phyloP scores from a whole-genome alignment of 2,113 vertebrate species.

The Phalacrocorax carbo region DNA sequence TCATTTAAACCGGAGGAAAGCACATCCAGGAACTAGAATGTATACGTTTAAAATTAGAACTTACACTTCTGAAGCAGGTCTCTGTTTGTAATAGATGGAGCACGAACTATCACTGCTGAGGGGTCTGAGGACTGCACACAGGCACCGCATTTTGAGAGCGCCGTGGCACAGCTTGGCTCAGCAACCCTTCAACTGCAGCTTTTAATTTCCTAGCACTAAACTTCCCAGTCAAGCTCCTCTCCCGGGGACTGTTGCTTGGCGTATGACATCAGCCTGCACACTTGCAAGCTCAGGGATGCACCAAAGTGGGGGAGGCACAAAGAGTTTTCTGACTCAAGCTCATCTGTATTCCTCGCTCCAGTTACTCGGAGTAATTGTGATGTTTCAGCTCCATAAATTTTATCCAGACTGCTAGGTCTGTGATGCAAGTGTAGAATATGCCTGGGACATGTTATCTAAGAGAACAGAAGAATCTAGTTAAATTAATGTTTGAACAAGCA shows the following conservation, averaged over 20 bases:
- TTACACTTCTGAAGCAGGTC: slow-evolving; percentile 48
- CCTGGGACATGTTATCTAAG: background rate
- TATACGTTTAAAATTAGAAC: background rate
- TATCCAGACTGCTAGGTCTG: background rate
- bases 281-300: slow-evolving; percentile 36
- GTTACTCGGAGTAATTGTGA: slow-evolving; percentile 32
- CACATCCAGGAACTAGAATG: background rate
- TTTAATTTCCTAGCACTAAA: background rate
- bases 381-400: background rate
- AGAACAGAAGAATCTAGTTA: background rate
- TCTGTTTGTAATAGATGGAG: slow-evolving; percentile 61
- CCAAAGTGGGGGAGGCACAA: slow-evolving; percentile 48
- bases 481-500: background rate
- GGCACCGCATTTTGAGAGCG: slow-evolving; percentile 60
- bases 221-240: slow-evolving; percentile 41
- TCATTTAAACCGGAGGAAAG: background rate
- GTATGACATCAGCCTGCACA: slow-evolving; percentile 49
- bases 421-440: background rate
- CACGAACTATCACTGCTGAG: slow-evolving; percentile 50
- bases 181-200: background rate
- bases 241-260: slow-evolving; percentile 11
- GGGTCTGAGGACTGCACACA: slow-evolving; percentile 62
- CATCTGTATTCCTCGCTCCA: slow-evolving; percentile 37
- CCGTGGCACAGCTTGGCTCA: background rate
- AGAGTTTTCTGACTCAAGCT: slow-evolving; percentile 50